A percentile compares a stretch with the other conserved stretches of the same genome.
Evolutionary conservation across 2,888 invertebrate genomes (phyloP).

Genomic region (Acholoe squamosa): DNA sequence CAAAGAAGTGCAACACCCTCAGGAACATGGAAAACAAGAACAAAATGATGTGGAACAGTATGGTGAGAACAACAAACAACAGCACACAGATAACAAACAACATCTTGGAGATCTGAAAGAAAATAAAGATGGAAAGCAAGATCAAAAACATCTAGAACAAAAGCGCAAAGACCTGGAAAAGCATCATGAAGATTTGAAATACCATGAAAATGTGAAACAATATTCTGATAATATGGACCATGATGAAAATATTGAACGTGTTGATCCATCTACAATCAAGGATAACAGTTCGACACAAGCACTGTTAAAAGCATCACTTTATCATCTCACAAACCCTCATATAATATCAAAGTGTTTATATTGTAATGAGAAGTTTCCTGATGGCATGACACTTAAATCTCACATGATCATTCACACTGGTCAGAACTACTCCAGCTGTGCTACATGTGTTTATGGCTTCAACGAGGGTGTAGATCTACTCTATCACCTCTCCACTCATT

Average conservation of each 20-base stretch:
- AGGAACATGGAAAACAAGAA: too few species aligned
- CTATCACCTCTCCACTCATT: background rate
- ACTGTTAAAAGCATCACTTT: background rate
- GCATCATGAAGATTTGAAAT: too few species aligned
- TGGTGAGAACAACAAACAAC: too few species aligned
- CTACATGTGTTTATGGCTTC: background rate
- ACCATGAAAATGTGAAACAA: too few species aligned
- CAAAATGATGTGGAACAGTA: too few species aligned
- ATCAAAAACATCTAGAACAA: too few species aligned
- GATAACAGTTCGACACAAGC: background rate
- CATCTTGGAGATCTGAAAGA: too few species aligned
- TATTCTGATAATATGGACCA: too few species aligned
- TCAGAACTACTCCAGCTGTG: constrained; percentile 27
- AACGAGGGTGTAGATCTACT: background rate
- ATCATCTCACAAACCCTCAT: background rate
- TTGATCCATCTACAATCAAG: background rate
- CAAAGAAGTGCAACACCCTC: background rate
- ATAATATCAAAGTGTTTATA: background rate
- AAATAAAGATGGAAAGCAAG: too few species aligned
- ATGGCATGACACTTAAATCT: background rate
- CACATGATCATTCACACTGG: constrained; percentile 5
- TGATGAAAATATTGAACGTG: background rate
- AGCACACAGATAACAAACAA: too few species aligned
- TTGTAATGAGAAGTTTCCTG: background rate
- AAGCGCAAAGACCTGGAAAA: too few species aligned